Evolutionary conservation across 2,797 vertebrate genomes (phyloP).

Genomic region (Cheirogaleus major): DNA sequence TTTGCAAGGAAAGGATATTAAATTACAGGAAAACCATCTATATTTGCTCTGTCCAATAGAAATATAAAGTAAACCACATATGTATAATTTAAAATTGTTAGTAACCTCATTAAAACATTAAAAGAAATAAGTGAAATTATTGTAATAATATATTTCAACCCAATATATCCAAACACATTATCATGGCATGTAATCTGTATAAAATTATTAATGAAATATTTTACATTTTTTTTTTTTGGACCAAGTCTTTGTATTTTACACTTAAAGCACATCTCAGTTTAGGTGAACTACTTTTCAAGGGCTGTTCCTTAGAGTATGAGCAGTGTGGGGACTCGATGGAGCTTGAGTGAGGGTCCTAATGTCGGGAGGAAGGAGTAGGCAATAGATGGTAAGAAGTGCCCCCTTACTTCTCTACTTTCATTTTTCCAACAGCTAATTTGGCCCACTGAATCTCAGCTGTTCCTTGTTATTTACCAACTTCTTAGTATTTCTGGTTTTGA

Average conservation of each 20-base stretch:
- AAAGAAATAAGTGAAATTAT: conserved; percentile 18
- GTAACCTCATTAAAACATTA: background rate
- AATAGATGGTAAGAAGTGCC: background rate
- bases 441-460: background rate
- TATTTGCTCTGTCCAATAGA: background rate
- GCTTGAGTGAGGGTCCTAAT: background rate
- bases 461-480: background rate
- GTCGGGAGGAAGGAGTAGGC: background rate
- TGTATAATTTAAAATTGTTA: background rate
- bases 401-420: background rate
- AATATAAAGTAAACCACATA: background rate
- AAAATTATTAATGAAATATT: background rate
- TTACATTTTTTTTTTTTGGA: background rate
- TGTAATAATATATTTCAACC: background rate
- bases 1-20: background rate
- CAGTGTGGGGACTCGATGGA: background rate
- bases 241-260: background rate
- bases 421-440: background rate
- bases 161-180: background rate
- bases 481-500: background rate
- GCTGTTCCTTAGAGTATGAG: background rate
- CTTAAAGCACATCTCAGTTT: background rate
- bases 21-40: background rate
- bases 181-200: background rate
- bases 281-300: background rate